These are phyloP conservation scores for Aelia acuminata DNA, from an alignment of 2,888 invertebrate genomes.

Conservation along the genomic window DNA sequence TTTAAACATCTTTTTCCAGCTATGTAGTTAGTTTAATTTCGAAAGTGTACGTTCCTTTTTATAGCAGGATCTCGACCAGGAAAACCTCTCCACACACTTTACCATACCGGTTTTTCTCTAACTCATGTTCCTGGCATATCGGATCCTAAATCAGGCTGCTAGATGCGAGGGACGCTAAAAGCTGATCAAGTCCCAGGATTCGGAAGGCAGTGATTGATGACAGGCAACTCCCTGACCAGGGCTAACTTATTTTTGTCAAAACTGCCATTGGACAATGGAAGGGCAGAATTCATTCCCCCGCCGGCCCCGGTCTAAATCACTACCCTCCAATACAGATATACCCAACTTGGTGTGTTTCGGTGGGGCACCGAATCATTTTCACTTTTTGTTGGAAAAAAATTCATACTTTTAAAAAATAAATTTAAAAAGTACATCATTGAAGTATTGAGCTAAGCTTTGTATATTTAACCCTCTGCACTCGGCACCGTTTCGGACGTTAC, in stretches of 20 bases:
- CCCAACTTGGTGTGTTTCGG: background rate
- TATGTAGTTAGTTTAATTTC: background rate
- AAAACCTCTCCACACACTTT: background rate
- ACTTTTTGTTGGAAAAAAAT: too few species aligned
- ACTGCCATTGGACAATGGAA: constrained; percentile 40
- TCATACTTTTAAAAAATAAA: too few species aligned
- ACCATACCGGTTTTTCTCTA: background rate
- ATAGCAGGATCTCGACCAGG: background rate
- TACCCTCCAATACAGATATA: constrained; percentile 19
- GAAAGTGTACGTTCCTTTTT: background rate
- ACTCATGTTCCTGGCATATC: constrained; percentile 5
- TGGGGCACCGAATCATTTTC: background rate
- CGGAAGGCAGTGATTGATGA: constrained; percentile 34
- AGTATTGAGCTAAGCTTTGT: too few species aligned
- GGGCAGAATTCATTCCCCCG: constrained; percentile 1
- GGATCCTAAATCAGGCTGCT: background rate
- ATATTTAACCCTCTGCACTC: too few species aligned
- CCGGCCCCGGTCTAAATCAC: constrained; percentile 24
- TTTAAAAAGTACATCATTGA: too few species aligned
- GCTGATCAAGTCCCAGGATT: constrained; percentile 27
- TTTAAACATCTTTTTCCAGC: too few species aligned
- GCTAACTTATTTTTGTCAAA: constrained; percentile 43
- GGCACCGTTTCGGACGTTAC: too few species aligned
- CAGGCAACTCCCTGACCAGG: background rate
- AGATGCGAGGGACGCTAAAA: background rate